These are phyloP conservation scores for Patiria pectinifera DNA, from an alignment of 53 echinoderm and acorn worm species.

Conservation along the genomic window DNA sequence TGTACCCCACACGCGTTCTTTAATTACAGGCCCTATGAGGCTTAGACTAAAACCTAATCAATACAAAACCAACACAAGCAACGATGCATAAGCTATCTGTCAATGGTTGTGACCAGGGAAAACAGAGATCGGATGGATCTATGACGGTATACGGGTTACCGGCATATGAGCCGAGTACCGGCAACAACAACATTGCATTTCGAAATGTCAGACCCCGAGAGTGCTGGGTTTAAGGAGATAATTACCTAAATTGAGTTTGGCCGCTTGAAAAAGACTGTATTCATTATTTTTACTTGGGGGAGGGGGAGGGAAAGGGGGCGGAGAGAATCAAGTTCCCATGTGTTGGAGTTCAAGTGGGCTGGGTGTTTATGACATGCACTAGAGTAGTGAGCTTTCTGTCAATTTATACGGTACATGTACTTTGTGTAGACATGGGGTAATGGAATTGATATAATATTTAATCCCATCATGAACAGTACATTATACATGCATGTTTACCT, in stretches of 20 bases:
- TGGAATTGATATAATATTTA: too few relatives aligned
- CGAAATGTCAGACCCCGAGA: slow-evolving; percentile 43
- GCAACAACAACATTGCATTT: slow-evolving; percentile 39
- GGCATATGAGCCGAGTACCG: not conserved
- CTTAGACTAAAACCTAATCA: slow-evolving; percentile 52
- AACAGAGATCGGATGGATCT: not conserved
- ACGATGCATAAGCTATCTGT: not conserved
- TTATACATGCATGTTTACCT: too few relatives aligned
- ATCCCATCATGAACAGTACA: too few relatives aligned
- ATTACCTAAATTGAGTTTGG: slow-evolving; percentile 31
- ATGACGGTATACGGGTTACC: not conserved
- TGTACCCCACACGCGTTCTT: not conserved
- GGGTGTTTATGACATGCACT: not conserved
- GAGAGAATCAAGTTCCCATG: not conserved
- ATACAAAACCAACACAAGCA: slow-evolving; percentile 26
- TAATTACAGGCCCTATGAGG: slow-evolving; percentile 22
- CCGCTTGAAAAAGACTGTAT: not conserved
- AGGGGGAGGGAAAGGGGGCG: not conserved
- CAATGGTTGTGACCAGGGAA: not conserved
- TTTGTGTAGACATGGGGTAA: too few relatives aligned
- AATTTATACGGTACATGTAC: not conserved
- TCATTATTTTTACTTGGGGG: not conserved
- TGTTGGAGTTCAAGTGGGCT: not conserved
- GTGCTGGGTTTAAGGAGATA: not conserved
- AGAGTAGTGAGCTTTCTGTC: not conserved